Conservation (phyloP, 2,888 invertebrate species). For the Dryobota labecula region DNA sequence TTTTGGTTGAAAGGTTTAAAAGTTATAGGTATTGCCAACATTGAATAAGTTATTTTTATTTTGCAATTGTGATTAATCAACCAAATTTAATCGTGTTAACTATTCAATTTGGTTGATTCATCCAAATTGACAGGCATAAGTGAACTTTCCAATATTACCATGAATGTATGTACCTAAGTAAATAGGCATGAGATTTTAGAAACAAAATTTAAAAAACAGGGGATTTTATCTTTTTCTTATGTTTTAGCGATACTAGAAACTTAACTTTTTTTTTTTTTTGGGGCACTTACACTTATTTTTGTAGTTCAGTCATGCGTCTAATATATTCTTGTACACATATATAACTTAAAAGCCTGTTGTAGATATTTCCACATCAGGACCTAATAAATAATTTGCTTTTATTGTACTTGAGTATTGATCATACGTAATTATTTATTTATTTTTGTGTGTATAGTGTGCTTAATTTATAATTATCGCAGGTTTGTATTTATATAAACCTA, state of each 20-base stretch:
- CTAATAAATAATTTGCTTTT: not conserved
- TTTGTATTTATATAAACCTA: not conserved
- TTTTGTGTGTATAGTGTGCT: not conserved
- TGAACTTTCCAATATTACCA: not conserved
- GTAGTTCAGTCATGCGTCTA: not conserved
- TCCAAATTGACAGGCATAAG: not conserved
- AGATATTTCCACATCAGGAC: not conserved
- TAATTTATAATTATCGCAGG: not conserved
- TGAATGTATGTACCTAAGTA: not conserved
- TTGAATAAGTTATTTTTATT: not conserved
- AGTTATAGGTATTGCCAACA: not conserved
- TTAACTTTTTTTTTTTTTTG: not conserved
- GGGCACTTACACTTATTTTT: slow-evolving; percentile 1
- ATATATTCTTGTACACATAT: slow-evolving; percentile 33
- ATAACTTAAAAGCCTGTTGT: slow-evolving; percentile 8
- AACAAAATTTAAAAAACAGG: not conserved
- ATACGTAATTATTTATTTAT: not conserved
- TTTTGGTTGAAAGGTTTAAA: not conserved
- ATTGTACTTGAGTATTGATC: not conserved
- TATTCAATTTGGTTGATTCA: not conserved
- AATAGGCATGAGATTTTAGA: too few relatives aligned
- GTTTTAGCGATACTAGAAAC: slow-evolving; percentile 5
- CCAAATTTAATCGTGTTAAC: too few relatives aligned
- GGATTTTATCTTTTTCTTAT: not conserved
- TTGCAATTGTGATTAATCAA: too few relatives aligned